Evolutionary conservation across 2,888 invertebrate genomes (phyloP).

Genomic region (Elegia similella): DNA sequence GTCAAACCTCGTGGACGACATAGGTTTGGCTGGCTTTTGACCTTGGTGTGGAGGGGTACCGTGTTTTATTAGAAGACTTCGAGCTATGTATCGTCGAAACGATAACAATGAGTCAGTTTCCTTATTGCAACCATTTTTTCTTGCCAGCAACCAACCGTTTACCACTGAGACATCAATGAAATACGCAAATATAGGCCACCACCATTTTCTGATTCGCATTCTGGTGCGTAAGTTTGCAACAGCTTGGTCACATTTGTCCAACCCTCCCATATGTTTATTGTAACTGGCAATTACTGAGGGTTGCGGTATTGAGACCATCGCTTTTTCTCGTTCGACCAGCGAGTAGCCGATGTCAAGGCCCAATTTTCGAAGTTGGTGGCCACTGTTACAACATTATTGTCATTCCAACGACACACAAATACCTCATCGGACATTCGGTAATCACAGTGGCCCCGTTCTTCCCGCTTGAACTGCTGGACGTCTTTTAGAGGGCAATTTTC

Average conservation of each 20-base stretch:
- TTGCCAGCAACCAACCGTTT: neutral
- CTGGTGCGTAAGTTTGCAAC: too few relatives aligned
- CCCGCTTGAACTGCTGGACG: constrained; percentile 21
- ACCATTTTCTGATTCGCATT: too few relatives aligned
- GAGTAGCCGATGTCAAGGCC: neutral
- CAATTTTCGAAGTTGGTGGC: neutral
- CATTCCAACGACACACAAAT: neutral
- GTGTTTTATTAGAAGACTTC: neutral
- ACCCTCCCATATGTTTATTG: too few relatives aligned
- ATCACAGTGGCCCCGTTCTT: constrained; percentile 22
- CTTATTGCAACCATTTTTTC: neutral
- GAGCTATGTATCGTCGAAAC: neutral
- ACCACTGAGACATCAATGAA: neutral
- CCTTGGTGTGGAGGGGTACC: neutral
- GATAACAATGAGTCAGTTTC: too few relatives aligned
- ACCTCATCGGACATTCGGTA: constrained; percentile 17
- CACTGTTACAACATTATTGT: neutral
- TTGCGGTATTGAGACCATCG: neutral
- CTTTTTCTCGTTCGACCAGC: neutral
- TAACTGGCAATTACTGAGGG: too few relatives aligned
- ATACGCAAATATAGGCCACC: neutral
- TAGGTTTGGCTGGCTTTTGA: neutral
- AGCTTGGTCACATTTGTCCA: too few relatives aligned
- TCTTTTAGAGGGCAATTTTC: constrained; percentile 26
- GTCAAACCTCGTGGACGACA: too few relatives aligned